A percentile compares a stretch with the other conserved stretches of the same genome.
Conservation (phyloP, 2,113 vertebrate genomes). For the Pangasianodon gigas region DNA sequence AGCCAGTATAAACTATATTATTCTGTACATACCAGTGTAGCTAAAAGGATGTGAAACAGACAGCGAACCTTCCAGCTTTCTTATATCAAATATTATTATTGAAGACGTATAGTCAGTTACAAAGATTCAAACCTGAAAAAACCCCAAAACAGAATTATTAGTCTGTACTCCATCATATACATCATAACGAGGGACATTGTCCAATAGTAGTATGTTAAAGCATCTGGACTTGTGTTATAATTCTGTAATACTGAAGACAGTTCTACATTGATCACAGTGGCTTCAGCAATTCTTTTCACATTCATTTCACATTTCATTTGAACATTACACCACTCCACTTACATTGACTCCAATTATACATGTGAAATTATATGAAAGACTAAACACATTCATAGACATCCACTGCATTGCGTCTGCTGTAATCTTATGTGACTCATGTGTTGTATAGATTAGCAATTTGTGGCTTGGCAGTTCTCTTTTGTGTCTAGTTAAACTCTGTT, state of each 20-base stretch:
- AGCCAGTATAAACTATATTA: no score
- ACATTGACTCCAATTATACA: not conserved
- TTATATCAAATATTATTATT: no score
- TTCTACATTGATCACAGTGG: not conserved
- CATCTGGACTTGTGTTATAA: no score
- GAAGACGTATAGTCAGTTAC: no score
- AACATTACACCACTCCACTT: not conserved
- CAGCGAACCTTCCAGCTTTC: no score
- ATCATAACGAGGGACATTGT: no score
- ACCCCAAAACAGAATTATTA: no score
- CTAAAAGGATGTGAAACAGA: not conserved
- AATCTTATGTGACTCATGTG: not conserved
- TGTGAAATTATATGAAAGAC: not conserved
- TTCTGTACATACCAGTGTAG: not conserved
- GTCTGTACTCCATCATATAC: no score
- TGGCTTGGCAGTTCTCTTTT: not conserved
- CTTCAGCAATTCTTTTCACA: not conserved
- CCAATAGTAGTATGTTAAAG: no score
- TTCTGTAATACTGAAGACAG: not conserved
- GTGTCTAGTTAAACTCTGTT: not conserved
- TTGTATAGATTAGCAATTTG: not conserved
- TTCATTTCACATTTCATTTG: not conserved
- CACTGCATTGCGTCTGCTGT: not conserved
- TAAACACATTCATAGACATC: not conserved
- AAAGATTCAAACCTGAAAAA: no score